Percentiles rank a stretch among this genome's conserved stretches.
phyloP scores from a whole-genome alignment of 37 sponge, comb jelly and placozoan species.

The Spongilla lacustris region DNA sequence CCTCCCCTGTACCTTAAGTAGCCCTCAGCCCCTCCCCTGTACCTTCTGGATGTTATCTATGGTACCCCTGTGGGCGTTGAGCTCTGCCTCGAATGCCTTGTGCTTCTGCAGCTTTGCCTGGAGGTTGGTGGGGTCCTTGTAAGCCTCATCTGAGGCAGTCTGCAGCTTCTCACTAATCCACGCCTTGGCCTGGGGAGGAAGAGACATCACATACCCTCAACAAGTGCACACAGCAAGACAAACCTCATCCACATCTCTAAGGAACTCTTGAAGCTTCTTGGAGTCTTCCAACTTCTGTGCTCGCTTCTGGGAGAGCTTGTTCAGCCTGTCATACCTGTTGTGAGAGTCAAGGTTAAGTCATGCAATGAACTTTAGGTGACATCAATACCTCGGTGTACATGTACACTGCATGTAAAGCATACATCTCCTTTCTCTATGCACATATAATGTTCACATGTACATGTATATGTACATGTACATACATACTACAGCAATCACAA shows the following conservation, averaged over 20 bases:
- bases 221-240: background rate
- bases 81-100: slow-evolving; percentile 91
- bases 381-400: background rate
- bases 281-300: slow-evolving; percentile 83
- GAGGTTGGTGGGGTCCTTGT: slow-evolving; percentile 85
- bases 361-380: too few species aligned
- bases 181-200: slow-evolving; percentile 54
- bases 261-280: slow-evolving; percentile 78
- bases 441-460: too few species aligned
- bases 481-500: background rate
- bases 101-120: slow-evolving; percentile 93
- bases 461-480: background rate
- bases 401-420: background rate
- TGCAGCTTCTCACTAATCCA: slow-evolving; percentile 91
- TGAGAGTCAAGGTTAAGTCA: background rate
- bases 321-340: slow-evolving; percentile 50
- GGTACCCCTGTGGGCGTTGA: slow-evolving; percentile 75
- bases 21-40: background rate
- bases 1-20: too few species aligned
- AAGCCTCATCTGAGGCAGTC: slow-evolving; percentile 88
- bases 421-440: too few species aligned
- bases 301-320: slow-evolving; percentile 53
- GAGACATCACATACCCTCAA: background rate
- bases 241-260: slow-evolving; percentile 85
- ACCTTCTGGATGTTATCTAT: slow-evolving; percentile 75